Percentiles rank a stretch among this genome's conserved stretches.
phyloP scores from a whole-genome alignment of 2,113 vertebrate species.

The Gorsachius goisagi region DNA sequence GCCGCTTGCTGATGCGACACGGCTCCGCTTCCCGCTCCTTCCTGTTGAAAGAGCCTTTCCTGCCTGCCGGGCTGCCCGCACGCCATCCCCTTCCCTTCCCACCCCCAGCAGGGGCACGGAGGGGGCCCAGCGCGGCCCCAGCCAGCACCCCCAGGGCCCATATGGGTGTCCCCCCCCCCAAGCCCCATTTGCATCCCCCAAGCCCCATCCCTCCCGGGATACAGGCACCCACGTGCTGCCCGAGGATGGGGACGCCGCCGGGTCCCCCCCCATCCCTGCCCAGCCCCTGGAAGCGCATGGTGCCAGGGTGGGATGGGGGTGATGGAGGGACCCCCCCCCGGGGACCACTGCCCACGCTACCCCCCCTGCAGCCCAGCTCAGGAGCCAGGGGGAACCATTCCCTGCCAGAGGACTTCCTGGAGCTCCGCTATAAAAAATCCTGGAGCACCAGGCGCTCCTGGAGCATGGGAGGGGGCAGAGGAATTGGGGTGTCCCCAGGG shows the following conservation, averaged over 20 bases:
- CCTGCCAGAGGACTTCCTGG: not conserved
- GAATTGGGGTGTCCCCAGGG: not conserved
- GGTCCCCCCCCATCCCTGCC: too few relatives aligned
- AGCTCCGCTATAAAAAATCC: not conserved
- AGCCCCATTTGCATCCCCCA: not conserved
- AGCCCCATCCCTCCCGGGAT: rapidly evolving
- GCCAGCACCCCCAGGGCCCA: not conserved
- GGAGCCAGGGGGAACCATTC: rapidly evolving
- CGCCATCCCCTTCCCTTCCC: not conserved
- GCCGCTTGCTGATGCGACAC: not conserved
- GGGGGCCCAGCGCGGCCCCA: too few relatives aligned
- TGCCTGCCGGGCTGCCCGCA: not conserved
- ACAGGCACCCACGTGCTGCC: rapidly evolving
- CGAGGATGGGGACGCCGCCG: rapidly evolving
- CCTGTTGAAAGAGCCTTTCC: constrained; percentile 32
- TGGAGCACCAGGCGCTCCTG: rapidly evolving
- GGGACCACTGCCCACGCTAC: not conserved
- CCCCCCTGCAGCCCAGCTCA: rapidly evolving
- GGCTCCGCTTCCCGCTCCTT: not conserved
- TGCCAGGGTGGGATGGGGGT: not conserved
- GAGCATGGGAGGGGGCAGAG: not conserved
- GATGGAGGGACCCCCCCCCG: too few relatives aligned
- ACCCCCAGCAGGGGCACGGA: rapidly evolving
- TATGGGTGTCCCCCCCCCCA: not conserved
- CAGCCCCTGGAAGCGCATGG: not conserved